Percentiles rank a stretch among this genome's conserved stretches.
Conservation (phyloP, 1,140 invertebrate species). For the Sarcophaga bullata region DNA sequence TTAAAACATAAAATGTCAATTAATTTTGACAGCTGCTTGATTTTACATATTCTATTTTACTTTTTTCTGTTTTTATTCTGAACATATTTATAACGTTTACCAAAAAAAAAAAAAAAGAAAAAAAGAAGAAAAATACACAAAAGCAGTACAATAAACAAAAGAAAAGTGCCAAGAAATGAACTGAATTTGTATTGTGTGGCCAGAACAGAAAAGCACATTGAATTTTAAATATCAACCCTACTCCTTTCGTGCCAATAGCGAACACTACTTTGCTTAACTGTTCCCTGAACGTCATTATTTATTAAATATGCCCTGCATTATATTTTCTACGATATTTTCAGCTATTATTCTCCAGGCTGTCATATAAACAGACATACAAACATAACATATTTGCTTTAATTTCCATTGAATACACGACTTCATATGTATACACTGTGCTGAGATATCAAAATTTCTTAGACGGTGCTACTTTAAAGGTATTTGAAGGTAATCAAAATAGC, state of each 20-base stretch:
- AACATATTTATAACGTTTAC: constrained; percentile 13
- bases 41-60: not conserved
- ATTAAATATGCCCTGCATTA: not conserved
- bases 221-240: not conserved
- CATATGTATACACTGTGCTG: no score
- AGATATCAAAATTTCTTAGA: no score
- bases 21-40: constrained; percentile 24
- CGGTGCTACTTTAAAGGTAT: no score
- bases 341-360: not conserved
- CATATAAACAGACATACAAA: not conserved
- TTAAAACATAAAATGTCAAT: constrained; percentile 16
- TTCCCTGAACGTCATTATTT: constrained; percentile 20
- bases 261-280: not conserved
- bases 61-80: not conserved
- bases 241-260: not conserved
- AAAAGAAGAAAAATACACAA: not conserved
- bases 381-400: no score
- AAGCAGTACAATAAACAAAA: no score
- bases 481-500: no score
- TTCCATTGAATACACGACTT: no score
- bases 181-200: no score
- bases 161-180: no score
- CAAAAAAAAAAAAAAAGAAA: not conserved
- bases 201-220: constrained; percentile 1
- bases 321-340: not conserved